A percentile compares a stretch with the other conserved stretches of the same genome.
phyloP scores from a whole-genome alignment of 2,888 invertebrate species.

The Callosobruchus maculatus region DNA sequence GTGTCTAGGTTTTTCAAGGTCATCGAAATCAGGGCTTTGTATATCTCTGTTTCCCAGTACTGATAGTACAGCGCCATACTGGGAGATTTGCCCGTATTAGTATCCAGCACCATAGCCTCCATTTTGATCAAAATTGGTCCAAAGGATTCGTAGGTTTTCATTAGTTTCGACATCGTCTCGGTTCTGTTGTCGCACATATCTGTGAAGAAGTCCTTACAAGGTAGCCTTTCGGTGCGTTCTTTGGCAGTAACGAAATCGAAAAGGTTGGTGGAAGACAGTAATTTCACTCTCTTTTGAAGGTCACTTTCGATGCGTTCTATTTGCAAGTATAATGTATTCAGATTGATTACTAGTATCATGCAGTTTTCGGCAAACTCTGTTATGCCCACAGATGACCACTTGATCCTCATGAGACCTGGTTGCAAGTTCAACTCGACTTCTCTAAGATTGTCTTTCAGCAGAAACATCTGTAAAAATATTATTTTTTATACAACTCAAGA shows the following conservation, averaged over 20 bases:
- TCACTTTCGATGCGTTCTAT: conserved; percentile 66
- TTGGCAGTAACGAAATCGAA: conserved; percentile 48
- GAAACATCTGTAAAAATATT: conserved; percentile 52
- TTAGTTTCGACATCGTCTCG: conserved; percentile 63
- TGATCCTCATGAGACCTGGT: conserved; percentile 77
- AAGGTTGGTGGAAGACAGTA: conserved; percentile 57
- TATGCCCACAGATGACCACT: conserved; percentile 84
- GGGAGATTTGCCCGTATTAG: conserved; percentile 69
- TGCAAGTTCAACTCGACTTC: conserved; percentile 73
- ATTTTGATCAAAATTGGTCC: conserved; percentile 81
- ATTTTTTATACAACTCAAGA: no score
- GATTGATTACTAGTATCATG: conserved; percentile 54
- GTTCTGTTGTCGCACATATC: conserved; percentile 66
- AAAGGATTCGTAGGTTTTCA: conserved; percentile 72
- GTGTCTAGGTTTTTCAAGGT: conserved; percentile 67
- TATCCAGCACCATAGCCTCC: conserved; percentile 78
- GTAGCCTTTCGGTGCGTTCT: conserved; percentile 28
- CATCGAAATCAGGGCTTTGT: conserved; percentile 63
- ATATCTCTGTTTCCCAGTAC: conserved; percentile 80
- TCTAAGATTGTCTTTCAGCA: conserved; percentile 65
- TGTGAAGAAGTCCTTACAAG: conserved; percentile 64
- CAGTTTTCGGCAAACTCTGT: conserved; percentile 65
- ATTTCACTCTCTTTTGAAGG: conserved; percentile 56
- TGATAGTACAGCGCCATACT: conserved; percentile 76
- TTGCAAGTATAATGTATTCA: conserved; percentile 65